Base-by-base conservation (phyloP, 2,113 vertebrate genomes). In the Collichthys lucidus region DNA sequence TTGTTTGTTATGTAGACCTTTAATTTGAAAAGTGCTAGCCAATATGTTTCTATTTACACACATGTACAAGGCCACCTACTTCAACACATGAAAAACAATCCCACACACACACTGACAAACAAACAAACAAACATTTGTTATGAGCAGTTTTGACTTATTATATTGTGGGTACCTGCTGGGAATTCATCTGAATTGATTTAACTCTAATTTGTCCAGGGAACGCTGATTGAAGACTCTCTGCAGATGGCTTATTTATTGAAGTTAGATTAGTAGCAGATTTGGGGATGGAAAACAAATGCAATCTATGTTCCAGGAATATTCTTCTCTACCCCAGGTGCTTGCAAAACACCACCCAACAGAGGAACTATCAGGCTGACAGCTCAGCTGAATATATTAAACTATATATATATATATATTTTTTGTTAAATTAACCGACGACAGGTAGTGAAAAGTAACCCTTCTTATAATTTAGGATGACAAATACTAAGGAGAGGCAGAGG, bases 1-100 rank as follows among this genome's bases (percentile, higher is more conserved):
- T 72, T 85, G 68, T 80, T 83, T 80, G 64, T 77, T 80, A 56
- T 75, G 76, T 57, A 49, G 72, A 69, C 67, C 16, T 71, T 70
- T 4, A 31, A 24, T 52, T 57, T 17, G 19, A 12, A 71, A 63
- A 75, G n/a, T 1, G 0, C 9, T 29, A 15, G 80, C 69, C 56
- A 64, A 81, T 60, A 57, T 56, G 82, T 69, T 63, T 71, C 63
- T 65, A 19, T 84, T 19, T 22, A 79, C 40, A 61, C 44, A 60
- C 49, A 55, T 16, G 0, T 3, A 56, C 57, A 52, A 31, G 12
- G 29, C 57, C 26, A 24, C 49, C 57, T 71, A 50, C 64, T 81
- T 67, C n/a, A 59, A 46, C 22, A 68, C 19, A 22, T 63, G 70
- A 72, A 76, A 52, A 52, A 16, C 78, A 24, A 64, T n/a, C n/a